Base-by-base conservation (phyloP, 2,113 vertebrate genomes). In the Ceyx cyanopectus region DNA sequence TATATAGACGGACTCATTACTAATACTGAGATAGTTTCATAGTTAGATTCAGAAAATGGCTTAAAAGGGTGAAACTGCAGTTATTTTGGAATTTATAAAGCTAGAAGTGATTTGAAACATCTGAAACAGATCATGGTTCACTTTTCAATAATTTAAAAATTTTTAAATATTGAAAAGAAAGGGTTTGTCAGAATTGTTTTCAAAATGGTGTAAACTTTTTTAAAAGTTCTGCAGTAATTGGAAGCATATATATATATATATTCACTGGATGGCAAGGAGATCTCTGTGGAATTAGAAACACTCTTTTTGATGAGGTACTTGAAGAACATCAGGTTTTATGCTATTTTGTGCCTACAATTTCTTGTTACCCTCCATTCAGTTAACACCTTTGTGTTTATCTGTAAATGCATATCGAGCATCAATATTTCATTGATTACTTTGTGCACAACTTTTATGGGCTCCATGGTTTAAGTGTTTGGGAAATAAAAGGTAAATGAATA, bases 401-500 rank as follows among this genome's bases (percentile, higher is more conserved):
- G 45, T 73, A 94, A 95, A 58, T 73, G 58, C 66, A 79, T 24
- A 19, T 5, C 80, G 84, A 91, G 62, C 89, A 95, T 77, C 92
- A 96, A 87, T 40, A 94, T 91, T 95, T 91, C 67, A 96, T 90
- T 91, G 90, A 91, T 94, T 96, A 87, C 94, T 91, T 95, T 50
- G 81, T 67, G 34, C 50, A 67, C 75, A 63, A 80, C 57, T 69
- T 97, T 94, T 88, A 80, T 74, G 58, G 57, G 79, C 67, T 94
- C 50, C 62, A 81, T 23, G 17, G 60, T 78, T 95, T 87, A 51
- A 91, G 76, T 94, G 94, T 85, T 87, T 91, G 51, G 74, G 79
- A 96, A 92, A 93, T 94, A 95, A 83, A 93, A 94, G 76, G 53
- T 53, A 95, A 92, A 96, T 94, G 63, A 96, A 96, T 91, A 93